Evolutionary conservation across 2,113 vertebrate genomes (phyloP).

Genomic region (Lophura nycthemera): DNA sequence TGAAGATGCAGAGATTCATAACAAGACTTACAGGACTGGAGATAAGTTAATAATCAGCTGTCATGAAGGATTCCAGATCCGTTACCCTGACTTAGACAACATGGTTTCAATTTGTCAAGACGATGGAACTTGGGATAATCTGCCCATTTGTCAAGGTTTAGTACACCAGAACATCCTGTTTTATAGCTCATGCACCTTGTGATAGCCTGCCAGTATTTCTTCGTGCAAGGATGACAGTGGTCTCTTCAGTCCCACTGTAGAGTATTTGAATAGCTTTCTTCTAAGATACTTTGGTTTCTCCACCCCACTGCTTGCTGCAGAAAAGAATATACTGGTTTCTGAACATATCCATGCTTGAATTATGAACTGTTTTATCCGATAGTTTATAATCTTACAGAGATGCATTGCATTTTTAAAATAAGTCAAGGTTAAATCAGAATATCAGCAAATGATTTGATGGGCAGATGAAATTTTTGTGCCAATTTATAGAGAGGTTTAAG

Average conservation of each 20-base stretch:
- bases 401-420: background rate
- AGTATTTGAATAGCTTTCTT: background rate
- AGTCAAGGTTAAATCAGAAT: background rate
- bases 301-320: background rate
- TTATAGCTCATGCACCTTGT: background rate
- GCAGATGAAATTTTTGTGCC: background rate
- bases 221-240: background rate
- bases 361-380: background rate
- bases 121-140: slow-evolving; percentile 86
- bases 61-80: slow-evolving; percentile 86
- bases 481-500: background rate
- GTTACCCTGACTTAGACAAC: slow-evolving; percentile 86
- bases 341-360: background rate
- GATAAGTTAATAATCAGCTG: slow-evolving; percentile 84
- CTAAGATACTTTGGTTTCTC: background rate
- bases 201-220: slow-evolving; percentile 21
- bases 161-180: slow-evolving; percentile 5
- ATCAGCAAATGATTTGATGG: background rate
- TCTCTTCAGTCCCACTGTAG: background rate
- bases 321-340: background rate
- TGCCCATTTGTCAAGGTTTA: slow-evolving; percentile 88
- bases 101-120: slow-evolving; percentile 82
- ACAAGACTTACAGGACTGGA: slow-evolving; percentile 85
- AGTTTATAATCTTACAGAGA: background rate
- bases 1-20: slow-evolving; percentile 85